Evolutionary conservation across 2,113 vertebrate species (phyloP).

Genomic region (Gobiocypris rarus): DNA sequence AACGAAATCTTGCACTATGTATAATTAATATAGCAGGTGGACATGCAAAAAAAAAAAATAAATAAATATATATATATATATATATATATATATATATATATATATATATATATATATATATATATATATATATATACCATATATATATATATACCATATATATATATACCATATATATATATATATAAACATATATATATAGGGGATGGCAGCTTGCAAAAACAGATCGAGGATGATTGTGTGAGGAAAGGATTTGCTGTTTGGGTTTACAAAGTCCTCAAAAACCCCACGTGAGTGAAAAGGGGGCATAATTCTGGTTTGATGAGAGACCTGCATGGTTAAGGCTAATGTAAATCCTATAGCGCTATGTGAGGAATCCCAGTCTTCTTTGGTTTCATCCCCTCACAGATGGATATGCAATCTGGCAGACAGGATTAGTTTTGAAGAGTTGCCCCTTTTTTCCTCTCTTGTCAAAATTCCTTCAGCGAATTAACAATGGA

Average conservation of each 20-base stretch:
- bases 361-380: conserved; percentile 76
- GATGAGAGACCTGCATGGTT: conserved; percentile 77
- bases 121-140: no score
- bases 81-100: not conserved
- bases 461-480: conserved; percentile 35
- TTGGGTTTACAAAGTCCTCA: conserved; percentile 71
- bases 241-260: conserved; percentile 46
- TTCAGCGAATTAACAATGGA: conserved; percentile 23
- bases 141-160: no score
- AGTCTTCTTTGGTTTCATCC: conserved; percentile 79
- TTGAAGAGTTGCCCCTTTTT: conserved; percentile 47
- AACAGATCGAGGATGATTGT: conserved; percentile 11
- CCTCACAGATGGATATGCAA: conserved; percentile 78
- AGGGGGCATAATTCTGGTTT: conserved; percentile 78
- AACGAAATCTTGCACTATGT: not conserved
- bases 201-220: not conserved
- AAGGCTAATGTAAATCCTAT: conserved; percentile 83
- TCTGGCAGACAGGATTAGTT: conserved; percentile 74
- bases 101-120: not conserved
- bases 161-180: no score
- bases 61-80: no score
- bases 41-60: no score
- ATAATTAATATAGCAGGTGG: not conserved
- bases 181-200: no score
- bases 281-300: conserved; percentile 76